Base-by-base conservation (phyloP, 2,888 invertebrate genomes). In the Aphidius colemani region DNA sequence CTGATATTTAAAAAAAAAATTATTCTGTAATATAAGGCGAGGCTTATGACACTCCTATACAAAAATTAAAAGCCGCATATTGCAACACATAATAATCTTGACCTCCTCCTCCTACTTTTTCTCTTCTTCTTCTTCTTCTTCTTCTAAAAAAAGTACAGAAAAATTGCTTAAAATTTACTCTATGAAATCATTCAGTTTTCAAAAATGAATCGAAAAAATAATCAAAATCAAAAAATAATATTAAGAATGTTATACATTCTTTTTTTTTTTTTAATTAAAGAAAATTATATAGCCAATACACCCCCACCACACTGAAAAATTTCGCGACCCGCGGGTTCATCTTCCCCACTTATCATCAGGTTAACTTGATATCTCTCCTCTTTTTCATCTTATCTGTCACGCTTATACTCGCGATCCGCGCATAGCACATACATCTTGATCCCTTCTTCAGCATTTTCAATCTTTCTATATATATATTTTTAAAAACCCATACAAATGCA, bases 1-100 rank as follows among this genome's bases (percentile, higher is more conserved):
- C 30, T 30, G 30, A 30, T 30, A 30, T 30, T 30, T 30, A 30
- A 30, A 5, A 30, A 30, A 30, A 30, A 30, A 5, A 30, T 30
- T 30, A 30, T 30, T 30, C 5, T 30, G 30, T 30, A 30, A 30
- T 30, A 30, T 30, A 30, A 30, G 30, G 30, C 30, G 46, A 44
- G 9, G 13, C 48, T 48, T 45, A 50, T 59, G 18, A 45, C 13
- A 51, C 56, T 39, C 50, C 10, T 50, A 48, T 50, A 58, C n/a
- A 41, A 7, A 39, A 72, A 73, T 74, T 71, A 71, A 73, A 73
- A 69, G 69, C 66, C 75, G 68, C 68, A 46, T 40, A 45, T 53
- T 10, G 61, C 10, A 61, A 39, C 30, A 30, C 30, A 30, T 30
- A 30, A 30, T 30, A 30, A 30, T 30, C 30, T 30, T 30, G 30